phyloP scores from a whole-genome alignment of 2,113 vertebrate species.

The Thinocorus orbignyianus region DNA sequence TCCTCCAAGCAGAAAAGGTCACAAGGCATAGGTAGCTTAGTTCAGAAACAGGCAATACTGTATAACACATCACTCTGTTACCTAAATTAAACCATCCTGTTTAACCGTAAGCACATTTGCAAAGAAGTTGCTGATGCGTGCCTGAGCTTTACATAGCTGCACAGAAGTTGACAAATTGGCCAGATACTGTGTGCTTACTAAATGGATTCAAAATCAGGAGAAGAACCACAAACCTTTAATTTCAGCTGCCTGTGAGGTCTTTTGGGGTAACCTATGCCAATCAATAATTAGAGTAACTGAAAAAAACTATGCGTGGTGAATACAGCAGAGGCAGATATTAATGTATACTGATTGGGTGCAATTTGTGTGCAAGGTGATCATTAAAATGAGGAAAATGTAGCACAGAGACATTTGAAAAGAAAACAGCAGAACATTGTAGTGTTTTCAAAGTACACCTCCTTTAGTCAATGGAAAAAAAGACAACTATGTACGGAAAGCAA shows the following conservation, averaged over 20 bases:
- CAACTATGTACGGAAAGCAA: background rate
- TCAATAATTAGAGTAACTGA: constrained; percentile 3
- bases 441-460: background rate
- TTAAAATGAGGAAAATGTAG: background rate
- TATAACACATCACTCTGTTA: background rate
- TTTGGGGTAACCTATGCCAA: background rate
- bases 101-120: background rate
- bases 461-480: background rate
- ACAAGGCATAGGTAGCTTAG: background rate
- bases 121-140: background rate
- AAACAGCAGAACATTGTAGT: background rate
- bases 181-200: background rate
- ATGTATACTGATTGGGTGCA: background rate
- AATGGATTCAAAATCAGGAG: background rate
- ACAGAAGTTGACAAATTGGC: background rate
- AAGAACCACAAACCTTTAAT: background rate
- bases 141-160: background rate
- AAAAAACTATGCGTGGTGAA: background rate
- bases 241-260: background rate
- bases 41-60: background rate
- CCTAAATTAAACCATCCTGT: background rate
- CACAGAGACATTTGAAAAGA: background rate
- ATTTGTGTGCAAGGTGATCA: background rate
- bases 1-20: background rate
- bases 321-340: background rate